A percentile compares a stretch with the other conserved stretches of the same genome.
Evolutionary conservation across 2,888 invertebrate genomes (phyloP).

Genomic region (Xanthorhoe spadicearia): DNA sequence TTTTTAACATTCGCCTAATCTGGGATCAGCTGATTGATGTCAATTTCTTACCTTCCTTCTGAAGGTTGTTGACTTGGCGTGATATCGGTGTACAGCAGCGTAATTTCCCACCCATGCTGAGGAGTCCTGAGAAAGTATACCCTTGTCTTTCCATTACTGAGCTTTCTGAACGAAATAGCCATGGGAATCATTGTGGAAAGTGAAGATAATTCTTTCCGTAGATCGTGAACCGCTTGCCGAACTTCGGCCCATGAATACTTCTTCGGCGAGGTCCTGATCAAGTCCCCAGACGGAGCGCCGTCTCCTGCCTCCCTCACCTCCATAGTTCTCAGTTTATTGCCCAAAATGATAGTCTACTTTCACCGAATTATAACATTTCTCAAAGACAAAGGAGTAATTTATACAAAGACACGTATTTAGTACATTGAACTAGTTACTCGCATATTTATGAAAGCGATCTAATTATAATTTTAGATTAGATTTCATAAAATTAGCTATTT

Average conservation of each 20-base stretch:
- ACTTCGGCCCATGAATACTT: conserved; percentile 91
- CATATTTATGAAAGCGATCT: conserved; percentile 43
- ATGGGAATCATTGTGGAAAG: conserved; percentile 93
- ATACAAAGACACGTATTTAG: conserved; percentile 40
- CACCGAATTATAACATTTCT: conserved; percentile 33
- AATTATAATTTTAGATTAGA: conserved; percentile 49
- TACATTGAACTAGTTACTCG: conserved; percentile 36
- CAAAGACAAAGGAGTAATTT: conserved; percentile 37
- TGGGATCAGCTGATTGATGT: conserved; percentile 18
- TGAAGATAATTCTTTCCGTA: conserved; percentile 90
- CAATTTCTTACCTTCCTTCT: conserved; percentile 67
- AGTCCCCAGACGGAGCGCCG: conserved; percentile 75
- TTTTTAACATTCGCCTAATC: no score
- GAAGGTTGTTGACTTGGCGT: conserved; percentile 85
- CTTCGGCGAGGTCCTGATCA: conserved; percentile 67
- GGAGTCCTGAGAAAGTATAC: conserved; percentile 96
- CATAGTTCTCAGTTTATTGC: conserved; percentile 53
- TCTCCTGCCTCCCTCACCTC: conserved; percentile 79
- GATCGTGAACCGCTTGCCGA: conserved; percentile 91
- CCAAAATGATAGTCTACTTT: conserved; percentile 32
- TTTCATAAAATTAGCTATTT: conserved; percentile 46
- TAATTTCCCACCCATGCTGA: conserved; percentile 95
- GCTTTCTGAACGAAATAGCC: conserved; percentile 91
- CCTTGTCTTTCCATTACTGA: conserved; percentile 91
- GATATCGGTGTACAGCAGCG: conserved; percentile 94